A percentile compares a stretch with the other conserved stretches of the same genome.
Conservation (phyloP, 2,113 vertebrate genomes). For the Narcine bancroftii region DNA sequence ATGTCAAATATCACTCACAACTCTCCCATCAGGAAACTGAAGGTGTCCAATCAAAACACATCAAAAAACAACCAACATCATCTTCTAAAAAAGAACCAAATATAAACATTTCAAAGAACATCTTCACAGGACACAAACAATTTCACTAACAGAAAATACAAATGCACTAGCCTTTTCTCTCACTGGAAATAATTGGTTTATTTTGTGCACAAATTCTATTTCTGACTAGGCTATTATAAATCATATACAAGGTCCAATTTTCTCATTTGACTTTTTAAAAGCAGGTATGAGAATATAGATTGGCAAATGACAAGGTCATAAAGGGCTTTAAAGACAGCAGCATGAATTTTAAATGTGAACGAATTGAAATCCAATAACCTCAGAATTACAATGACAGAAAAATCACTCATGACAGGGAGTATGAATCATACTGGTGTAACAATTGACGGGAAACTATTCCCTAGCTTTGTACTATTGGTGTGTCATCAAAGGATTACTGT, state of each 20-base stretch:
- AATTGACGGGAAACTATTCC: not conserved
- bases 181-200: not conserved
- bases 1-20: not conserved
- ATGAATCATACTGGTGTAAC: not conserved
- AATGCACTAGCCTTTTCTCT: not conserved
- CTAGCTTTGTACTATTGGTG: not conserved
- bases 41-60: slow-evolving; percentile 8
- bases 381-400: not conserved
- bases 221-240: not conserved
- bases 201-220: not conserved
- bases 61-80: not conserved
- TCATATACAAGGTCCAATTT: not conserved
- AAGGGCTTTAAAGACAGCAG: not conserved
- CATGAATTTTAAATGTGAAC: not conserved
- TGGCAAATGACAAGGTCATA: not conserved
- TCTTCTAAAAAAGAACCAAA: not conserved
- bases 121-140: not conserved
- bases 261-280: not conserved
- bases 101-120: not conserved
- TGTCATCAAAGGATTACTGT: not conserved
- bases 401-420: not conserved
- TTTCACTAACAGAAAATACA: not conserved
- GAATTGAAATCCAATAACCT: not conserved
- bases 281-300: not conserved
- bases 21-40: not conserved